Base-by-base conservation (phyloP, 2,888 invertebrate species). In the Pandemis corylana region DNA sequence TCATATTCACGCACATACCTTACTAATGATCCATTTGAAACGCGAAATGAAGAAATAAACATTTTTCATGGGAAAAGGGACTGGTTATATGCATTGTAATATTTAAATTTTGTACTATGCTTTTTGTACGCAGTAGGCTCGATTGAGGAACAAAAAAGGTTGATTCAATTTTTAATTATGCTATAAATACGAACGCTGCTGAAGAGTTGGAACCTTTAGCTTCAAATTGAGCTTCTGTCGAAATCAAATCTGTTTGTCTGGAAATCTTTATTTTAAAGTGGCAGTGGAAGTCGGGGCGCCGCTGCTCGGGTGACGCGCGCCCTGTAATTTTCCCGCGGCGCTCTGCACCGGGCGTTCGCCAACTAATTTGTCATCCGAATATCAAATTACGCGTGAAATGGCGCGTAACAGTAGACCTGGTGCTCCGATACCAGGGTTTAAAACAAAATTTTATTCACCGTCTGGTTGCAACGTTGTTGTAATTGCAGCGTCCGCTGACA, bases 291-390 rank as follows among this genome's bases (percentile, higher is more conserved):
- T 72, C 49, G 41, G 15, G 13, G 59, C 69, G 59, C 79, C 79
- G 75, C 64, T 74, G 78, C 77, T 70, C 72, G 78, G 77, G 76
- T 70, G 66, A 78, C 75, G 76, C 77, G 81, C 85, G 84, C 91
- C 88, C 92, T 92, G 91, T 93, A 93, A 94, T 94, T 94, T 91
- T 83, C 85, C 83, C 82, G 82, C 80, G 83, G 81, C 80, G 82
- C 84, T 82, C 84, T 84, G 85, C 84, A 77, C 77, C 84, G 84
- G 83, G 85, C 88, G 89, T 85, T 85, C 85, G 86, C 85, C 85
- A 88, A 90, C 92, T 92, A 93, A 94, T 94, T 94, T 93, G 93
- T 93, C 93, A 94, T 90, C 88, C 88, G 90, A 91, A 93, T 93
- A 94, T 94, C 93, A 91, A 94, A 93, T 94, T 92, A 93, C 92